Evolutionary conservation across 2,797 vertebrate species (phyloP), one percentile per base, ranked within the genome.

Genomic region (Myotis myotis): DNA sequence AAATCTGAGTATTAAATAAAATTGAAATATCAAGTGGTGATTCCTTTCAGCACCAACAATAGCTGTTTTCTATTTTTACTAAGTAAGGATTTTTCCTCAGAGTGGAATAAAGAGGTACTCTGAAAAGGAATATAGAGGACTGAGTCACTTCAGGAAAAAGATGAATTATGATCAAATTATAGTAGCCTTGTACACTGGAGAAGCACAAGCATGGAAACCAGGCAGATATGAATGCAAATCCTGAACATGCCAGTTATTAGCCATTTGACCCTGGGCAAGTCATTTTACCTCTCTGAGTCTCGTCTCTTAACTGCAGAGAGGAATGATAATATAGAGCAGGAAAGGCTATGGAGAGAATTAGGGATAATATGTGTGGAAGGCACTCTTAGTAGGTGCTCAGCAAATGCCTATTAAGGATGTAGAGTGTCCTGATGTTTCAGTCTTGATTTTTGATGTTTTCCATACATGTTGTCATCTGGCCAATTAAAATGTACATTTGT

Each of bases 361-460:
- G 41, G 68, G 68, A n/a, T 87, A 20, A 75, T 13, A 6, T 57
- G 25, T 36, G 9, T 44, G 80, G 75, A 53, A 49, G 76, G 19
- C 57, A 44, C 23, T 9, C n/a, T 30, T 44, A n/a, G 47, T 64
- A 51, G 22, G 30, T 80, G 49, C 33, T 79, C 28, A 91, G 2
- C 41, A 79, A 91, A 83, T 2, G 25, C 11, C 8, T 88, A 44
- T 80, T 86, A 78, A 81, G 64, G 23, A 66, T 81, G 25, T 12
- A 87, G 86, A n/a, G 70, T 75, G 5, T 70, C 33, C 23, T 85
- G 30, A 6, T 82, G 36, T 88, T 89, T 87, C 25, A 41, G 6
- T 57, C 44, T 75, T 91, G n/a, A 23, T 57, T n/a, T 91, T 55
- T 60, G 8, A 49, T 95, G 22, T 89, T 92, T 87, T 74, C n/a